Percentiles rank a stretch among this genome's conserved stretches.
These are phyloP conservation scores for Oligia fasciuncula DNA, from an alignment of 2,888 invertebrate genomes.

Conservation along the genomic window DNA sequence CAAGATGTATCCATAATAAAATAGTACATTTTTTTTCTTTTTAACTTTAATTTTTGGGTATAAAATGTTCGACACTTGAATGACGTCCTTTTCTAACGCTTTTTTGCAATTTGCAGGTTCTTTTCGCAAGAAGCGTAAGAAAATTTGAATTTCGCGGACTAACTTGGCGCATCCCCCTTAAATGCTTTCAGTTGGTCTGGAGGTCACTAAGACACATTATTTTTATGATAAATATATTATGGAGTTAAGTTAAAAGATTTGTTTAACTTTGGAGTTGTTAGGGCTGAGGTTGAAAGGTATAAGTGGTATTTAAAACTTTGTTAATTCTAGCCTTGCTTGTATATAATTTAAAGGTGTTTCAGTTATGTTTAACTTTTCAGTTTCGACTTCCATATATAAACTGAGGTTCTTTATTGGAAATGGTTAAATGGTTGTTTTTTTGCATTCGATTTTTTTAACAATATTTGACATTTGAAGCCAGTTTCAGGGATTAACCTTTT, in stretches of 20 bases:
- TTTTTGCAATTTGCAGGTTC: background rate
- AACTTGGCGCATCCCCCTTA: background rate
- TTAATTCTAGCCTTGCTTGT: slow-evolving; percentile 27
- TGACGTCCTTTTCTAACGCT: too few relatives aligned
- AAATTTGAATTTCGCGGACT: background rate
- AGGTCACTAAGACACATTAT: slow-evolving; percentile 44
- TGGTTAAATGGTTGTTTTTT: too few relatives aligned
- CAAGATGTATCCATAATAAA: too few relatives aligned
- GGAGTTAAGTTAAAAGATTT: slow-evolving; percentile 44
- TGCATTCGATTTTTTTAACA: background rate
- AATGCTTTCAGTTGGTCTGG: slow-evolving; percentile 40
- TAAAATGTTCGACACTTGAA: too few relatives aligned
- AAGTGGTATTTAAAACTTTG: slow-evolving; percentile 38
- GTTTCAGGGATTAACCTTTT: too few relatives aligned
- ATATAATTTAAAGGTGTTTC: slow-evolving; percentile 10
- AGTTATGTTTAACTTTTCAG: background rate
- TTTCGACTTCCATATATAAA: background rate
- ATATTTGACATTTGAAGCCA: too few relatives aligned
- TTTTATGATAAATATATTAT: slow-evolving; percentile 55
- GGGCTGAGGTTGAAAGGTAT: slow-evolving; percentile 33
- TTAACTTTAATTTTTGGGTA: too few relatives aligned
- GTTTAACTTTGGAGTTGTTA: slow-evolving; percentile 38
- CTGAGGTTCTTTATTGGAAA: background rate
- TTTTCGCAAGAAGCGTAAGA: background rate
- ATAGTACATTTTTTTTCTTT: too few relatives aligned